phyloP scores from a whole-genome alignment of 2,113 vertebrate species.

The Noctilio leporinus region DNA sequence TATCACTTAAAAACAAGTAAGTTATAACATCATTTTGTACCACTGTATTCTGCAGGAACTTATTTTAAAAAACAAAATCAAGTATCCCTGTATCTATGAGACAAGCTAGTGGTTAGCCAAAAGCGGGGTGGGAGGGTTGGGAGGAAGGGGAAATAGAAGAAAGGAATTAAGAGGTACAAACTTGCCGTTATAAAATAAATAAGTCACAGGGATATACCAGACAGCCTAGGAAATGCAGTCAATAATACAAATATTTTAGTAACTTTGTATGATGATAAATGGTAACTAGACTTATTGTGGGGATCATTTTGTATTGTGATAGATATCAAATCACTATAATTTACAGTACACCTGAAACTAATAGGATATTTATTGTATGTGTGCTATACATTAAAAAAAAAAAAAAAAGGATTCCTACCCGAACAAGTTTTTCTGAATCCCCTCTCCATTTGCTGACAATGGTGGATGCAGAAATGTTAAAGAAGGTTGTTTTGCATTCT shows the following conservation, averaged over 20 bases:
- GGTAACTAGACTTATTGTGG: not conserved
- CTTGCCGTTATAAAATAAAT: not conserved
- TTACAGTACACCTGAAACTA: not conserved
- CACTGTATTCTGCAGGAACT: not conserved
- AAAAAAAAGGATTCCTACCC: conserved; percentile 79
- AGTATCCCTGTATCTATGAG: conserved; percentile 43
- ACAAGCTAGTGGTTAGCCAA: not conserved
- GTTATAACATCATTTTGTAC: not conserved
- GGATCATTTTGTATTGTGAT: not conserved
- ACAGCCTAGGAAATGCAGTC: not conserved
- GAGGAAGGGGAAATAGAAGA: not conserved
- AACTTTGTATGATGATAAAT: not conserved
- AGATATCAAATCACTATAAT: not conserved
- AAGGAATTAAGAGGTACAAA: not conserved
- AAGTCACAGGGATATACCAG: not conserved
- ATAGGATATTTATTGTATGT: not conserved
- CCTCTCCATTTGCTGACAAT: conserved; percentile 99
- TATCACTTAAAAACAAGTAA: not conserved
- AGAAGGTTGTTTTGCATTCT: conserved; percentile 96
- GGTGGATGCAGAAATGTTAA: conserved; percentile 97
- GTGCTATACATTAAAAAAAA: not conserved
- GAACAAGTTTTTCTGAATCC: conserved; percentile 96
- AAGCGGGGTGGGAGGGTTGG: not conserved
- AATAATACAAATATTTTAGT: not conserved
- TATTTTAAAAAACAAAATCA: not conserved